Conservation (phyloP, 2,797 vertebrate genomes). For the Cossypha niveicapilla region DNA sequence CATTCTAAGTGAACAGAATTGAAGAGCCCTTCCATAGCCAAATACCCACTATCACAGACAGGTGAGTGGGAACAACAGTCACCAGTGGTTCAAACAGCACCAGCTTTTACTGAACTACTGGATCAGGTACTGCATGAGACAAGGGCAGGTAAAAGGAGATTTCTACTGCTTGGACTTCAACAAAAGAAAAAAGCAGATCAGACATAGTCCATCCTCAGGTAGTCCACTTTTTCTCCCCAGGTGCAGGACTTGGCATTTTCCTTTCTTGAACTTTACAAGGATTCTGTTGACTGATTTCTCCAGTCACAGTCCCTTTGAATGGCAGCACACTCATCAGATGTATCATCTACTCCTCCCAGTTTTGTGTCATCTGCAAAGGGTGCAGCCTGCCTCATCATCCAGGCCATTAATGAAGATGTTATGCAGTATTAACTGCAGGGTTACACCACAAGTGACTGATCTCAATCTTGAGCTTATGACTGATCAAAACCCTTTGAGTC, state of each 20-base stretch:
- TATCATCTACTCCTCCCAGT: neutral
- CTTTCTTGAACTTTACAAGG: neutral
- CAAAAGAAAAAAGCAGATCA: neutral
- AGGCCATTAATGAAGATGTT: neutral
- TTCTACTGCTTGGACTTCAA: neutral
- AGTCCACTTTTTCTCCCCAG: neutral
- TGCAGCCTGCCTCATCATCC: neutral
- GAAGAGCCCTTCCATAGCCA: neutral
- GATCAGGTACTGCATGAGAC: neutral
- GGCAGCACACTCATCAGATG: neutral
- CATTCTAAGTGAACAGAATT: neutral
- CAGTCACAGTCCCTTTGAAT: neutral
- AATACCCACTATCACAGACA: neutral
- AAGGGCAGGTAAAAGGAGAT: neutral
- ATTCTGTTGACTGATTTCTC: neutral
- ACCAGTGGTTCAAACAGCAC: neutral
- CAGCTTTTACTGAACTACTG: neutral
- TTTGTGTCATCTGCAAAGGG: neutral
- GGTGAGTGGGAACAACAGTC: neutral
- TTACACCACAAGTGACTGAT: neutral
- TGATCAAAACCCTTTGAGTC: neutral
- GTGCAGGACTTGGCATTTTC: neutral
- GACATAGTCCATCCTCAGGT: neutral
- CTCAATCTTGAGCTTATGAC: neutral
- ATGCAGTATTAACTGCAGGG: neutral